Evolutionary conservation across 2,888 invertebrate genomes (phyloP).

Genomic region (Sminthurides aquaticus): DNA sequence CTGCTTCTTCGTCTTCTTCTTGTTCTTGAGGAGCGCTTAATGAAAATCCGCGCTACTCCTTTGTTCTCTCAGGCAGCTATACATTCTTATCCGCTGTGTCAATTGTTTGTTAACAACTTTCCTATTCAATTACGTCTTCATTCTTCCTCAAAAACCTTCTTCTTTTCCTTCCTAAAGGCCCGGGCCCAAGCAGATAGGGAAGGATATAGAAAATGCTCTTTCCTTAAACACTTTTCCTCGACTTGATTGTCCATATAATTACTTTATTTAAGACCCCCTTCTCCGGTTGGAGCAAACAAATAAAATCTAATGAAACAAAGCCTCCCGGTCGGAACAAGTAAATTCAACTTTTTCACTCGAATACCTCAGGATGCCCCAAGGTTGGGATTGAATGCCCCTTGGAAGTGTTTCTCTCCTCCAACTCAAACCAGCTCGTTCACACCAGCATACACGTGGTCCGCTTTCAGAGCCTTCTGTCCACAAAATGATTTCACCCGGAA

Average conservation of each 20-base stretch:
- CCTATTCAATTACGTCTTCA: not conserved
- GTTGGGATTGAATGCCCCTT: not conserved
- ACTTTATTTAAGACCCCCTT: not conserved
- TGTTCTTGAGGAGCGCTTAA: too few species aligned
- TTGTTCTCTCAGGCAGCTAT: not conserved
- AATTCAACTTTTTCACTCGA: not conserved
- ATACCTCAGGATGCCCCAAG: not conserved
- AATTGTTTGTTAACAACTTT: not conserved
- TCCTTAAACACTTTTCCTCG: not conserved
- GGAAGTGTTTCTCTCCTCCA: not conserved
- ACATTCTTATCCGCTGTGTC: not conserved
- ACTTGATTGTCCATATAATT: not conserved
- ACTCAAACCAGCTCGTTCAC: not conserved
- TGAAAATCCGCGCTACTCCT: not conserved
- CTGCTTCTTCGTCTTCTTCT: not conserved
- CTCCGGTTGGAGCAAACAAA: not conserved
- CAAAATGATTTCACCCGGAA: not conserved
- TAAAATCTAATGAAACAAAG: not conserved
- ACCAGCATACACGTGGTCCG: too few species aligned
- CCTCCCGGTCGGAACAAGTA: not conserved
- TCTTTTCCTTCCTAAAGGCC: too few species aligned
- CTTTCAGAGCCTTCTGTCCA: not conserved
- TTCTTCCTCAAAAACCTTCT: not conserved
- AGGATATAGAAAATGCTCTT: not conserved
- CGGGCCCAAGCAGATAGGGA: too few species aligned